Base-by-base conservation (phyloP, 1,140 invertebrate genomes). In the Dryas iulia region DNA sequence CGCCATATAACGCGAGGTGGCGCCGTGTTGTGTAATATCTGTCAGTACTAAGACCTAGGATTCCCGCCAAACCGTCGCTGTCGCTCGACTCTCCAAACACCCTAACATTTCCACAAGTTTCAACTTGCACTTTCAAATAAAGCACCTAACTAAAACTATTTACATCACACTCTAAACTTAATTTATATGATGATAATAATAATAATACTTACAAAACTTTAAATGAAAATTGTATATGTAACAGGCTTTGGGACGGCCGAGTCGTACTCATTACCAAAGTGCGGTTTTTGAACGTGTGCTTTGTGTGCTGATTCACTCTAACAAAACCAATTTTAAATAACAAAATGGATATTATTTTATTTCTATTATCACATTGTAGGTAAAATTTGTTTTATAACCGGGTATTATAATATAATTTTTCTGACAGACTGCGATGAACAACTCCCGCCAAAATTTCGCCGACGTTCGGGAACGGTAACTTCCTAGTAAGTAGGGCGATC, bases 1-100 rank as follows among this genome's bases (percentile, higher is more conserved):
- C 74, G 66, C 60, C 30, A 67, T 66, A 72, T 65, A 66, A 67
- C 70, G 65, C 70, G 59, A 81, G 81, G 76, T 83, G 83, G 83
- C 82, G 83, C 76, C 63, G 73, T 35, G 69, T 81, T 76, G 69
- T 73, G 74, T 71, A 71, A 74, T 68, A 28, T 52, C 59, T 69
- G 58, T 66, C 61, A 71, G 56, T 24, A 25, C 35, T 59, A 65
- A 65, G 24, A 54, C 24, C 56, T 63, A 69, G 67, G 67, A 59
- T 78, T 79, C 75, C 71, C 77, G 69, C 77, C 71, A 73, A 82
- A 79, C 75, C 69, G 57, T 59, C 35, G 47, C 61, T 39, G 10
- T 18, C 26, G 26, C 6, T 28, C 26, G 26, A 47, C 39, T 18
- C 18, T 28, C 39, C 39, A 8, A 21, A 21, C 39, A 47, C 26